A percentile compares a stretch with the other conserved stretches of the same genome.
Conservation (phyloP, 2,113 vertebrate genomes). For the Chionis minor region DNA sequence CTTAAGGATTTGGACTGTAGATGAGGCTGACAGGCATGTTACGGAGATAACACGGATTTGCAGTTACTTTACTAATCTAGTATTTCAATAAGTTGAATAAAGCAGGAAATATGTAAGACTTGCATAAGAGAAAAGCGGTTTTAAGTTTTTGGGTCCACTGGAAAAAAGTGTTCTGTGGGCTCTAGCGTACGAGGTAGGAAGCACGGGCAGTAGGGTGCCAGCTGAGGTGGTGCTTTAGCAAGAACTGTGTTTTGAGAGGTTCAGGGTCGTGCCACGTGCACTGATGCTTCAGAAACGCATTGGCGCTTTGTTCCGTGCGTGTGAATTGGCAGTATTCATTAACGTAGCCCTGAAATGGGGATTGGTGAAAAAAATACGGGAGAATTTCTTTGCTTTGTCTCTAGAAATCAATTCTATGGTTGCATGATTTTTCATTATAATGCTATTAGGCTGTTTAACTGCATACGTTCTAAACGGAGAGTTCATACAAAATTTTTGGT, state of each 20-base stretch:
- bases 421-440: background rate
- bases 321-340: fast-evolving
- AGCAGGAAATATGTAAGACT: background rate
- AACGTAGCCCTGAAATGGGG: background rate
- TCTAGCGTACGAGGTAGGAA: fast-evolving
- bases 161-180: fast-evolving
- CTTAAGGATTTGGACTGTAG: background rate
- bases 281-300: fast-evolving
- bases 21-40: background rate
- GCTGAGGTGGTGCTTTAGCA: fast-evolving
- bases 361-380: background rate
- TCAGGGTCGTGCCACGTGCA: fast-evolving
- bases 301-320: fast-evolving
- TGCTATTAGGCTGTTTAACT: fast-evolving
- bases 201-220: no score
- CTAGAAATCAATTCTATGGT: background rate
- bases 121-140: fast-evolving
- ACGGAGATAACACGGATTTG: background rate
- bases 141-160: background rate
- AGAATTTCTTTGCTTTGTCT: background rate
- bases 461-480: background rate
- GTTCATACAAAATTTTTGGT: background rate
- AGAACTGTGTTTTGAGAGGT: fast-evolving
- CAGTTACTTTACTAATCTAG: background rate
- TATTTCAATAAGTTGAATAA: background rate